Evolutionary conservation across 2,113 vertebrate species (phyloP).

Genomic region (Aldabrachelys gigantea): DNA sequence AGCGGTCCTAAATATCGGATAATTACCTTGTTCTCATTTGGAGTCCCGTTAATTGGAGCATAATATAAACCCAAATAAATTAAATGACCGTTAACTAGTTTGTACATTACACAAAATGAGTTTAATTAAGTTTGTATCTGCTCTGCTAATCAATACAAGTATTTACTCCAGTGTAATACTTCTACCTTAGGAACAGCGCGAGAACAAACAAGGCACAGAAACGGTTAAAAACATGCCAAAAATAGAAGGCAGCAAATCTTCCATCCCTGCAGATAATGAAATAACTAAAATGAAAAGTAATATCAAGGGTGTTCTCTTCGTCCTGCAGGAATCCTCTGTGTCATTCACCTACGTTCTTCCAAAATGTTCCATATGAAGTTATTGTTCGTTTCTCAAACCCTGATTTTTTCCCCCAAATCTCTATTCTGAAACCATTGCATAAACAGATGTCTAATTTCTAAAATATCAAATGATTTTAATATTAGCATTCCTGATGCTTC

Average conservation of each 20-base stretch:
- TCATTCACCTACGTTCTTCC: not conserved
- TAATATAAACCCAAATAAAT: constrained; percentile 79
- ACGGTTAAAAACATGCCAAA: constrained; percentile 45
- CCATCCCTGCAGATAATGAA: not conserved
- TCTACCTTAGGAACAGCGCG: constrained; percentile 20
- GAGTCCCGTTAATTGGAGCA: constrained; percentile 65
- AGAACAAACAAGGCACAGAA: constrained; percentile 16
- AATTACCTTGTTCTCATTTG: constrained; percentile 67
- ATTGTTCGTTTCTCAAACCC: not conserved
- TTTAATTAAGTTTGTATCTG: constrained; percentile 83
- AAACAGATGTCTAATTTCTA: not conserved
- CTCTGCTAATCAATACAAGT: constrained; percentile 72
- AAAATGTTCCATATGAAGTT: not conserved
- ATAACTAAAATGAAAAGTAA: not conserved
- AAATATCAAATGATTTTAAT: not conserved
- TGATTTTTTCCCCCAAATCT: not conserved
- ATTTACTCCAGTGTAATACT: constrained; percentile 47
- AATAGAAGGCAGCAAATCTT: not conserved
- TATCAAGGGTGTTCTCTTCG: not conserved
- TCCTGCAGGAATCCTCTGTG: not conserved
- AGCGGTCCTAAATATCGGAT: constrained; percentile 41
- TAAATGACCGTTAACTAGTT: constrained; percentile 81
- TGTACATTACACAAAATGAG: constrained; percentile 76
- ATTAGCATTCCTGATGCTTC: not conserved
- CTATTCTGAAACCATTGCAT: not conserved